Base-by-base conservation (phyloP, 2,888 invertebrate species). In the Dryadula phaetusa region DNA sequence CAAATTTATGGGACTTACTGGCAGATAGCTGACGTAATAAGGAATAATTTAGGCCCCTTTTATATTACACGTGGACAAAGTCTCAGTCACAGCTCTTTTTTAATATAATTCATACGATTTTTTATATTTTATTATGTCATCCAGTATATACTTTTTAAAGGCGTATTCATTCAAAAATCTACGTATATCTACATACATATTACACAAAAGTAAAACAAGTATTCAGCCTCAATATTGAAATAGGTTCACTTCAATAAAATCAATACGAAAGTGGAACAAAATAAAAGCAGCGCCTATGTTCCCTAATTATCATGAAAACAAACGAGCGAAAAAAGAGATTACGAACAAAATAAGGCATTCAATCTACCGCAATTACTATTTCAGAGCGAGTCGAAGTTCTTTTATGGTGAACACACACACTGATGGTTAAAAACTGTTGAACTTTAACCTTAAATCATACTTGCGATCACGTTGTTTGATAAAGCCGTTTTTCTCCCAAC, bases 361-460 rank as follows among this genome's bases (percentile, higher is more conserved):
- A 37, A 40, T 40, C 16, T 40, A 40, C 47, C 40, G 14, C 40
- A 62, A 52, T 62, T 54, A 64, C 40, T 40, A 22, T 22, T 54
- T 22, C 34, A 34, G 18, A 67, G 10, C 58, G 14, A 42, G 18
- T n/a, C 20, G 14, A 62, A 54, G 25, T 46, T 52, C 40, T 60
- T 63, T 52, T 44, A 40, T 49, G 3, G 34, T 40, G 20, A 37
- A 52, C 25, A 66, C 28, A 64, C 37, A 49, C 22, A 49, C 16
- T 46, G 7, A 52, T 60, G 60, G 46, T 34, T 53, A 58, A 63
- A 52, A 66, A 66, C 28, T 20, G 40, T 52, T 60, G 40, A 66
- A 63, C 62, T 63, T 66, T 70, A 47, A 44, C 62, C 58, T 62
- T 67, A 64, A 61, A 54, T 47, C 60, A 63, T 66, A 53, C 53